A percentile compares a stretch with the other conserved stretches of the same genome.
These are phyloP conservation scores for Acronicta aceris DNA, from an alignment of 2,888 invertebrate species.

Conservation along the genomic window DNA sequence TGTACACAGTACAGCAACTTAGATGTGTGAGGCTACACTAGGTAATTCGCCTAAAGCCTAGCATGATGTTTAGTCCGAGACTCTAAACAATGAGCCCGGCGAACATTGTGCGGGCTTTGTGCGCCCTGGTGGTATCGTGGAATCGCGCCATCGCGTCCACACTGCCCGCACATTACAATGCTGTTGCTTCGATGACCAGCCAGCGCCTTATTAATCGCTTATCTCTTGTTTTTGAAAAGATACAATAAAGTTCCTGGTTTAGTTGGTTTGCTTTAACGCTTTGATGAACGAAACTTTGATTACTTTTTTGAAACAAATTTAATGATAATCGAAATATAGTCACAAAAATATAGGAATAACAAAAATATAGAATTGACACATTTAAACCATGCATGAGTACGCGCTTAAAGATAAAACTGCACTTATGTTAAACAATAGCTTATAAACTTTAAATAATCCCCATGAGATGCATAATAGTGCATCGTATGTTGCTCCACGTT, in stretches of 20 bases:
- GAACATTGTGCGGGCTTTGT: constrained; percentile 83
- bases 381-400: background rate
- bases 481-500: constrained; percentile 68
- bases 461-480: constrained; percentile 72
- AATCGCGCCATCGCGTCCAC: constrained; percentile 72
- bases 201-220: constrained; percentile 34
- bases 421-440: constrained; percentile 44
- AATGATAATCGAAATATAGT: background rate
- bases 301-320: no score
- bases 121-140: constrained; percentile 72
- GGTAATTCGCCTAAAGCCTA: constrained; percentile 75
- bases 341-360: no score
- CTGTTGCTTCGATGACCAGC: constrained; percentile 53
- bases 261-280: no score
- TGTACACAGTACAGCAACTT: constrained; percentile 35
- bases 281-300: no score
- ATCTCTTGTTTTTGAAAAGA: constrained; percentile 27
- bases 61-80: constrained; percentile 76
- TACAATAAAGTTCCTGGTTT: background rate
- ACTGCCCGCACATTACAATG: constrained; percentile 73
- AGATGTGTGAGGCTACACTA: constrained; percentile 59
- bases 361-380: no score
- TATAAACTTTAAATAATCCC: constrained; percentile 77
- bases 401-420: constrained; percentile 25
- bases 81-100: constrained; percentile 77